phyloP scores from a whole-genome alignment of 2,797 vertebrate species.

The Betta splendens region DNA sequence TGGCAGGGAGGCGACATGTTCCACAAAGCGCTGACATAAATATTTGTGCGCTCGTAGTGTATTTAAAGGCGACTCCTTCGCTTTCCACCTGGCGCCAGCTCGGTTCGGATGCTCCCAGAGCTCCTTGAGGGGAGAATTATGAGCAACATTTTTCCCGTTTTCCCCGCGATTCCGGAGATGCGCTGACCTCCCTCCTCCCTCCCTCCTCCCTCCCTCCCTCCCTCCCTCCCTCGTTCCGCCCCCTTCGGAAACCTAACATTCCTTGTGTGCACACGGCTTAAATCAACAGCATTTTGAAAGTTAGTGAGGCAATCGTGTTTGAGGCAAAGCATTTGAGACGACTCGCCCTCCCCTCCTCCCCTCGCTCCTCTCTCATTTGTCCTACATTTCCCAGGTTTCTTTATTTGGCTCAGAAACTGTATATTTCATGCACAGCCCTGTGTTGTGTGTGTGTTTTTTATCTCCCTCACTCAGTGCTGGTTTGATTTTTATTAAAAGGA shows the following conservation, averaged over 20 bases:
- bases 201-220: constrained; percentile 20
- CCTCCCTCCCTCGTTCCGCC: too few relatives aligned
- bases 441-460: constrained; percentile 43
- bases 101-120: neutral
- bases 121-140: constrained; percentile 50
- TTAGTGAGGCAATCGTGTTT: constrained; percentile 73
- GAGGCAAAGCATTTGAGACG: constrained; percentile 62
- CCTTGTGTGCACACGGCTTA: constrained; percentile 68
- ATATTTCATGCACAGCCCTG: constrained; percentile 55
- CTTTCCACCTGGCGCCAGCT: neutral
- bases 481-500: constrained; percentile 71
- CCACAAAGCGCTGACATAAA: constrained; percentile 47
- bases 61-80: constrained; percentile 38
- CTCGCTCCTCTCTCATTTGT: constrained; percentile 52
- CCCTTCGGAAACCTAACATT: constrained; percentile 65
- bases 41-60: constrained; percentile 33
- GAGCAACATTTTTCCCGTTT: constrained; percentile 49
- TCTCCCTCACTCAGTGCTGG: constrained; percentile 45
- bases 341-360: constrained; percentile 11
- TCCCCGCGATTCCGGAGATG: constrained; percentile 55
- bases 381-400: constrained; percentile 64
- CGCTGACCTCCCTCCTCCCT: constrained; percentile 54
- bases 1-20: constrained; percentile 34
- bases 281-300: constrained; percentile 77
- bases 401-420: constrained; percentile 58